Evolutionary conservation across 2,797 vertebrate species (phyloP).

Genomic region (Salmo trutta): DNA sequence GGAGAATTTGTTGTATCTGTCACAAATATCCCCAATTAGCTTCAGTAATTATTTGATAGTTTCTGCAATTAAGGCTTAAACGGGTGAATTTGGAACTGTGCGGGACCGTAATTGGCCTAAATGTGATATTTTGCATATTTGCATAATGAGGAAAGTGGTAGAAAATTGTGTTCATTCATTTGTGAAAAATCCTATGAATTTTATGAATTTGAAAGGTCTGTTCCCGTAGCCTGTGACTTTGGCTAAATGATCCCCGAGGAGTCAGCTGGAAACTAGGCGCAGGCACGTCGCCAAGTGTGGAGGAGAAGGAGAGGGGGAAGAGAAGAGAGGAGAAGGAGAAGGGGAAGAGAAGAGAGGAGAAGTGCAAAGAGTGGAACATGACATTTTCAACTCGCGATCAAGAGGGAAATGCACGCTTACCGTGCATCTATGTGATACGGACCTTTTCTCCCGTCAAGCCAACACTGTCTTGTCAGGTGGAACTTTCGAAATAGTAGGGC

Average conservation of each 20-base stretch:
- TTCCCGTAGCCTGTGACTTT: conserved; percentile 96
- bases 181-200: conserved; percentile 99
- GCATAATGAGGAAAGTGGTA: conserved; percentile 99
- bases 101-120: conserved; percentile 98
- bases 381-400: conserved; percentile 20
- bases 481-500: neutral
- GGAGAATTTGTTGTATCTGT: conserved; percentile 99
- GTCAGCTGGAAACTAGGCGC: conserved; percentile 78
- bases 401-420: neutral
- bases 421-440: conserved; percentile 3
- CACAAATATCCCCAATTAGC: conserved; percentile 99
- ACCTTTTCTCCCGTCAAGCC: conserved; percentile 5
- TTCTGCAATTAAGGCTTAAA: conserved; percentile 99
- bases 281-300: conserved; percentile 79
- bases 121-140: conserved; percentile 99
- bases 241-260: conserved; percentile 90
- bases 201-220: conserved; percentile 99
- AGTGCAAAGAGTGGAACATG: conserved; percentile 22
- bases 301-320: conserved; percentile 40
- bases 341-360: conserved; percentile 13
- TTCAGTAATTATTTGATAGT: conserved; percentile 99
- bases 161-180: conserved; percentile 99
- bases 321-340: conserved; percentile 21
- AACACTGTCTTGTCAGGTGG: conserved; percentile 4
- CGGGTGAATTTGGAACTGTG: conserved; percentile 98